These are phyloP conservation scores for Pontoporia blainvillei DNA, from an alignment of 2,113 vertebrate species.

Conservation along the genomic window DNA sequence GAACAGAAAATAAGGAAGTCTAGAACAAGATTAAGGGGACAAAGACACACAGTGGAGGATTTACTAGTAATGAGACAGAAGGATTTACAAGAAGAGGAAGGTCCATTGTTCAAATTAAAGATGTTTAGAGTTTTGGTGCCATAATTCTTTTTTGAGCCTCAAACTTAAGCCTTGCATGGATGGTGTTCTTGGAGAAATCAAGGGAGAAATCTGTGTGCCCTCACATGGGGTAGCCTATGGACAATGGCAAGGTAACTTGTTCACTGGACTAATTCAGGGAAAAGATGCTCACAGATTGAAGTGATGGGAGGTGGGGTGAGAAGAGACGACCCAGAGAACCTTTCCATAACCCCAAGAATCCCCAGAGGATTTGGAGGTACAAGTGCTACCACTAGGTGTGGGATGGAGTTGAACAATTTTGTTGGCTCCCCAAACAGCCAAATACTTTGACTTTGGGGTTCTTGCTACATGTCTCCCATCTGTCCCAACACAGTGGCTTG, in stretches of 20 bases:
- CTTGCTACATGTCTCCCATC: neutral
- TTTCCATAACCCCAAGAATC: neutral
- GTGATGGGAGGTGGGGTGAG: neutral
- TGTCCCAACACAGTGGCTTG: neutral
- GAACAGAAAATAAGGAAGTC: neutral
- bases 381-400: too few species aligned
- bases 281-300: neutral
- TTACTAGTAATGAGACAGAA: neutral
- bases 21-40: neutral
- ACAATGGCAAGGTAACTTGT: neutral
- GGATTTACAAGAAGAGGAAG: neutral
- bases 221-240: fast-evolving
- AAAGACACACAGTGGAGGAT: neutral
- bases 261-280: neutral
- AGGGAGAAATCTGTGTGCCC: neutral
- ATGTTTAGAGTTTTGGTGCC: neutral
- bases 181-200: neutral
- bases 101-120: neutral
- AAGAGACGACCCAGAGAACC: neutral
- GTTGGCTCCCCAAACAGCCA: neutral
- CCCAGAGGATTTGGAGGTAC: neutral
- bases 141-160: neutral
- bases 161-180: neutral
- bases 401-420: neutral
- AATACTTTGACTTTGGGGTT: neutral